phyloP scores from a whole-genome alignment of 1,140 invertebrate genomes.

The Aphidius gifuensis region DNA sequence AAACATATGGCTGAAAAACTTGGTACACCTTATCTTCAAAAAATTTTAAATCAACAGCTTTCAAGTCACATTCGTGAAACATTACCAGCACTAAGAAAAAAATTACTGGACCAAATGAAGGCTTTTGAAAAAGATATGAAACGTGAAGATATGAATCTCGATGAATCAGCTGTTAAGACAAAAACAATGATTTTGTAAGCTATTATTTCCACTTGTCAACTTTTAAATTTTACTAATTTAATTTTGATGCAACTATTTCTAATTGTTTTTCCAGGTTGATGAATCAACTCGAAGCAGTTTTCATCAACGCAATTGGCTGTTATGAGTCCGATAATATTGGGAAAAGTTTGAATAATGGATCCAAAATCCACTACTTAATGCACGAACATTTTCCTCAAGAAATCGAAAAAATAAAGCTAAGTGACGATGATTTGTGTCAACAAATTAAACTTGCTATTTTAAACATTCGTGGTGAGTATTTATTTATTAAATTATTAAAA shows the following conservation, averaged over 20 bases:
- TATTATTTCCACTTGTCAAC: not conserved
- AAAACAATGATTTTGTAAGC: conserved; percentile 99
- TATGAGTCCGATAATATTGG: conserved; percentile 91
- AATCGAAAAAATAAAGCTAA: conserved; percentile 97
- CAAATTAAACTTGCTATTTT: conserved; percentile 99
- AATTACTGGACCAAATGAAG: conserved; percentile 93
- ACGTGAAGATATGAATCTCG: conserved; percentile 98
- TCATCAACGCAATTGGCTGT: conserved; percentile 97
- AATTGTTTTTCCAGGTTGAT: conserved; percentile 79
- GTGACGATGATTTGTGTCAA: conserved; percentile 94
- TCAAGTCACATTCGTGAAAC: conserved; percentile 99
- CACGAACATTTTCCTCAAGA: conserved; percentile 99
- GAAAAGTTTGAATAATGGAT: conserved; percentile 96
- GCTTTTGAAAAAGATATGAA: conserved; percentile 97
- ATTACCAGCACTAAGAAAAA: conserved; percentile 90
- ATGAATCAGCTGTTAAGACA: conserved; percentile 97
- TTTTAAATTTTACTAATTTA: conserved; percentile 7
- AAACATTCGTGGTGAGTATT: conserved; percentile 89
- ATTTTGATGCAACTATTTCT: conserved; percentile 21
- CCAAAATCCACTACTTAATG: conserved; percentile 98
- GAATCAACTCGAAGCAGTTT: conserved; percentile 94
- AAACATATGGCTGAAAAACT: conserved; percentile 94
- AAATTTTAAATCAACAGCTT: conserved; percentile 96
- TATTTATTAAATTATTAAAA: conserved; percentile 7
- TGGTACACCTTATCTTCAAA: conserved; percentile 95